Base-by-base conservation (phyloP, 1,140 invertebrate genomes). In the Drosophila sp. region DNA sequence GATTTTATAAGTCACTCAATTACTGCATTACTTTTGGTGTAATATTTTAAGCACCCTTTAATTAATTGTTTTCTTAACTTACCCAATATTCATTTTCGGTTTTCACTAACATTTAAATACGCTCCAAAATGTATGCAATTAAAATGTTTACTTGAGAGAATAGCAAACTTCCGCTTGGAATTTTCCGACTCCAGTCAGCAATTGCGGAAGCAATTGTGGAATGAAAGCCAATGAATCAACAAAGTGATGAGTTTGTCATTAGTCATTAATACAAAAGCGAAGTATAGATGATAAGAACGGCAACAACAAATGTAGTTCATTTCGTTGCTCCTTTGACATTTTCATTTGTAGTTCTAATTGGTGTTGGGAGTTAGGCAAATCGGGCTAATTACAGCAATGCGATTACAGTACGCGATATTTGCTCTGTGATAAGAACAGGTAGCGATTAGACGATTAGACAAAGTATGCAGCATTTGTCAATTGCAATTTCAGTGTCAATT, bases 331-430 rank as follows among this genome's bases (percentile, higher is more conserved):
- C 46, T 59, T 48, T 46, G 8, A 25, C 21, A 21, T 21, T 4
- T n/a, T 9, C 14, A 34, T 40, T 40, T 36, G 14, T 11, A 34
- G 18, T 16, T 41, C 38, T 14, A 14, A 41, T 43, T n/a, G 7
- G 40, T 29, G 38, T 25, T 46, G 16, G 43, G 27, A 27, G 11
- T 54, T 38, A 18, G 32, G 8, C 51, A n/a, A 61, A 61, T 14
- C 51, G 14, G 21, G 1, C 21, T 21, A 61, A 61, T 14, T 29
- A 48, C 57, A 25, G 13, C 41, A 46, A 61, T 36, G 29, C 16
- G 43, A 61, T 61, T 61, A 48, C 57, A 9, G 45, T 59, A 41
- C 38, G 27, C 13, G 29, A 57, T 43, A 46, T 59, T 34, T 38
- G 18, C 36, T 38, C 34, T 29, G 8, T 50, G 58, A 62, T 62